Evolutionary conservation across 92 coral and sea anemone species (phyloP), one percentile per base, ranked within the genome.

Genomic region (Parazoanthus darwini): DNA sequence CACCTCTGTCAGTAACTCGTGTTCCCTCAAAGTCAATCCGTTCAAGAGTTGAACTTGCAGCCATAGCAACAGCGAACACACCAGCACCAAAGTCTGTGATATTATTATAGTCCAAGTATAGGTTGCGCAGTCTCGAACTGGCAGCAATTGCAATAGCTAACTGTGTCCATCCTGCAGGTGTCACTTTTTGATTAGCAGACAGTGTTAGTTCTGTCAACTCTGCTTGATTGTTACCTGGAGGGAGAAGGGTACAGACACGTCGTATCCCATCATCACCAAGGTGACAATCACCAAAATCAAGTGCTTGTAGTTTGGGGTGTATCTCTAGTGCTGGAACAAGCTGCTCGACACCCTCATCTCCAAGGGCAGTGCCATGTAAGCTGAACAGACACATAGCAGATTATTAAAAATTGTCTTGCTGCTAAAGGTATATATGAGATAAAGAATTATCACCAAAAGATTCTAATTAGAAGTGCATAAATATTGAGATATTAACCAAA

Each of bases 241-340:
- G 94, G 6, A 95, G 93, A 22, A 97, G 93, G n/a, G 92, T 89
- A 81, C 99, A 97, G 42, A 97, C 88, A 54, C 92, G 98, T 81
- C 79, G 93, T 22, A 97, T 91, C 39, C 99, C 96, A 23, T 97
- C 99, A 82, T 97, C 99, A 68, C 96, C 94, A 14, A 97, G 91
- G 67, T 93, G 91, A 85, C 99, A 97, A 80, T 97, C 99, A 1
- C 99, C 99, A n/a, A 97, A 86, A 82, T 97, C 99, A n/a, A 97
- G 89, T 11, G 96, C 89, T 33, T 93, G 95, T 3, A 97, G 96
- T 79, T 91, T 92, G 13, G 99, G 99, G 77, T 97, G 99, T 14
- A 51, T 65, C 79, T 90, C 96, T 56, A 97, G 79, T 15, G 97
- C 95, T 51, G 98, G 98, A 38, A 97, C 91, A 68, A 97, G 89